A percentile compares a stretch with the other conserved stretches of the same genome.
Conservation (phyloP, 1,140 invertebrate species). For the Heliconius congener region DNA sequence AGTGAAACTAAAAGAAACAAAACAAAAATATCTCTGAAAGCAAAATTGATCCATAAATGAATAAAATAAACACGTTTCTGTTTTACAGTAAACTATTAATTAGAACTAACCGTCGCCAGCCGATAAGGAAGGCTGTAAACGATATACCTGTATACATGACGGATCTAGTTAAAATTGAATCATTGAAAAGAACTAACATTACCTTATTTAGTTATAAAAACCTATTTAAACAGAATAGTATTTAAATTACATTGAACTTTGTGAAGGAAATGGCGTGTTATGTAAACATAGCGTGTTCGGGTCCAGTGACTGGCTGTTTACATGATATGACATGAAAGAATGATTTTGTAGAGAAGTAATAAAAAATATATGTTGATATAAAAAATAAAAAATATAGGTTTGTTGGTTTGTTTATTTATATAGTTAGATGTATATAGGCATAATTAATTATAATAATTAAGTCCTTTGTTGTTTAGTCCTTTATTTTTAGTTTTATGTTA, state of each 20-base stretch:
- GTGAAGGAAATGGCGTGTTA: background rate
- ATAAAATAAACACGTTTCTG: constrained; percentile 37
- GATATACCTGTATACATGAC: constrained; percentile 23
- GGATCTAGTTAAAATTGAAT: constrained; percentile 22
- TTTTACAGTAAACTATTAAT: constrained; percentile 43
- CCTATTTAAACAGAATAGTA: background rate
- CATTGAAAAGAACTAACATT: background rate
- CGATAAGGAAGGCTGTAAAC: constrained; percentile 33
- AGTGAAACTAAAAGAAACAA: too few relatives aligned
- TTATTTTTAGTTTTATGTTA: too few relatives aligned
- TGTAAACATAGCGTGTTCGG: background rate
- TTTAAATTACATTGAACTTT: constrained; percentile 4
- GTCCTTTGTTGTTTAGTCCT: too few relatives aligned
- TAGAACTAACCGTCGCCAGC: constrained; percentile 43
- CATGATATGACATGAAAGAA: background rate
- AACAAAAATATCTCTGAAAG: background rate
- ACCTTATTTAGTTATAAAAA: background rate
- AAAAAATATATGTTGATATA: background rate
- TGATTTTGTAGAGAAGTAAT: background rate
- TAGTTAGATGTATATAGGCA: background rate
- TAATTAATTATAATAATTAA: too few relatives aligned
- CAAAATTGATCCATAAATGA: constrained; percentile 19
- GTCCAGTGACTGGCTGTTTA: background rate
- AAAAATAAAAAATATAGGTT: background rate
- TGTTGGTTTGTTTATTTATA: background rate